A percentile compares a stretch with the other conserved stretches of the same genome.
Evolutionary conservation across 2,113 vertebrate species (phyloP).

Genomic region (Cebus imitator): DNA sequence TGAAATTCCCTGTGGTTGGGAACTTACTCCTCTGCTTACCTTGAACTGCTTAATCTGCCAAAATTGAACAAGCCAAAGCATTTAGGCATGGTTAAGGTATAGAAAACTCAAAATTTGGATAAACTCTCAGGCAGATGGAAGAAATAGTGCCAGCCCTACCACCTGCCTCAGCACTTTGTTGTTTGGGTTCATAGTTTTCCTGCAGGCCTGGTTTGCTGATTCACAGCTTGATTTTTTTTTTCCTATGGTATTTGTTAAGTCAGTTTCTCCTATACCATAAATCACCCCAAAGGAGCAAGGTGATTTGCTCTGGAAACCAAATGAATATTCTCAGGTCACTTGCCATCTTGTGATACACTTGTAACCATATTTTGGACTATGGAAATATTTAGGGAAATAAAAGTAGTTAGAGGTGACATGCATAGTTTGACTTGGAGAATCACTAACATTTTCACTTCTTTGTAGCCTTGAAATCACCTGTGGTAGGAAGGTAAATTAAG

Average conservation of each 20-base stretch:
- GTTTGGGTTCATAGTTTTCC: neutral
- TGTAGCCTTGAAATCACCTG: neutral
- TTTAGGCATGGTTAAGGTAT: neutral
- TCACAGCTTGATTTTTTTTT: neutral
- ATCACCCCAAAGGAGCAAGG: neutral
- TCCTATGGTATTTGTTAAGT: neutral
- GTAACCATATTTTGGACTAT: neutral
- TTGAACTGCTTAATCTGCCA: neutral
- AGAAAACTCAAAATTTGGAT: neutral
- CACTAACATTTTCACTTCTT: neutral
- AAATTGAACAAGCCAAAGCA: neutral
- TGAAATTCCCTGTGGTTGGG: neutral
- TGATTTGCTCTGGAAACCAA: conserved; percentile 28
- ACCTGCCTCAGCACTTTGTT: neutral
- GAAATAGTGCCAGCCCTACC: neutral
- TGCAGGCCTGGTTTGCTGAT: neutral
- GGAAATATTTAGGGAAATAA: neutral
- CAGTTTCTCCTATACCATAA: neutral
- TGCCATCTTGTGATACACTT: neutral
- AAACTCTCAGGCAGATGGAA: neutral
- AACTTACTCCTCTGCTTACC: neutral
- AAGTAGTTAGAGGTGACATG: neutral
- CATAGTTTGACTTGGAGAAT: neutral
- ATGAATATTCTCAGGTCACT: neutral
- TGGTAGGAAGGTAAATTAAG: neutral